phyloP scores from a whole-genome alignment of 2,797 vertebrate genomes.

The Heteromormyrus szaboi region DNA sequence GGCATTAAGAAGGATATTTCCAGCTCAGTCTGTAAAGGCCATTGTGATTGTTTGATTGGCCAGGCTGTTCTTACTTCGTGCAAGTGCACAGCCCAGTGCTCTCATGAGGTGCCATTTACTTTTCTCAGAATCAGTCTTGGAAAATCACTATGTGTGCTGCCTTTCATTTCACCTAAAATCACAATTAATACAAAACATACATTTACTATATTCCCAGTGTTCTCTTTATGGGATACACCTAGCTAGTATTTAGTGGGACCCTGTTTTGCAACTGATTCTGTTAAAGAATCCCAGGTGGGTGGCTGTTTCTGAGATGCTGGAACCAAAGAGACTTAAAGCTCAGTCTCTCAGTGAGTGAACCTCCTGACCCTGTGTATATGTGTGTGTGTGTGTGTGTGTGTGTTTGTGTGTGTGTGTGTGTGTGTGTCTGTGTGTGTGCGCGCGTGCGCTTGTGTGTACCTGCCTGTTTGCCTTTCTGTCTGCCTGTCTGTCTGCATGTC shows the following conservation, averaged over 20 bases:
- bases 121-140: not conserved
- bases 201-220: not conserved
- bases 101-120: not conserved
- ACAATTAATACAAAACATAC: not conserved
- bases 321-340: not conserved
- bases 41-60: not conserved
- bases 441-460: not conserved
- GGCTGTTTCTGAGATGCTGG: not conserved
- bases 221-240: not conserved
- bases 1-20: not conserved
- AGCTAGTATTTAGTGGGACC: not conserved
- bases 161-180: not conserved
- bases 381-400: not conserved
- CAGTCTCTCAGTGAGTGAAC: not conserved
- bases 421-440: not conserved
- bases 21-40: not conserved
- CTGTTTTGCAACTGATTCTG: not conserved
- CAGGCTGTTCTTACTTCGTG: not conserved
- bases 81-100: not conserved
- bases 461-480: not conserved
- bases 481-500: not conserved
- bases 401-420: not conserved
- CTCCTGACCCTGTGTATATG: not conserved
- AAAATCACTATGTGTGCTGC: not conserved
- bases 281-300: not conserved